Percentiles rank a stretch among this genome's conserved stretches.
These are phyloP conservation scores for Platynereis dumerilii DNA, from an alignment of 2,888 invertebrate species.

Conservation along the genomic window DNA sequence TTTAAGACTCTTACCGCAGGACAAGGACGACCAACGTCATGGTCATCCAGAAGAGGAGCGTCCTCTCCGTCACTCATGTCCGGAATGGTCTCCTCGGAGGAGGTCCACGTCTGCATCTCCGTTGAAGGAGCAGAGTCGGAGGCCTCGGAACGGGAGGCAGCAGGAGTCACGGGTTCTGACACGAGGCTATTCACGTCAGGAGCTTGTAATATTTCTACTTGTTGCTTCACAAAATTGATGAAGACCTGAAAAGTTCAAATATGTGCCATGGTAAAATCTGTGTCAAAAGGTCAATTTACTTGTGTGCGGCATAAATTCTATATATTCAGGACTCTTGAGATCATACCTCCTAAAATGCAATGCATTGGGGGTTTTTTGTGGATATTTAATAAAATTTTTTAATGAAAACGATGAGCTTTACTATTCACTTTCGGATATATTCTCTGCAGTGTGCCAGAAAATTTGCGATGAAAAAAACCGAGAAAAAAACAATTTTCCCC, in stretches of 20 bases:
- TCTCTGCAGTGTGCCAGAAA: too few relatives aligned
- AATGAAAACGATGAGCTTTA: too few relatives aligned
- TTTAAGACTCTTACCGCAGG: too few relatives aligned
- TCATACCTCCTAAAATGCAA: too few relatives aligned
- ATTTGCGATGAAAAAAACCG: too few relatives aligned
- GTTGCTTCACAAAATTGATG: constrained; percentile 61
- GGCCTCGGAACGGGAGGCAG: not conserved
- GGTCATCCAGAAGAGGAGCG: constrained; percentile 1
- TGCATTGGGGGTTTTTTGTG: too few relatives aligned
- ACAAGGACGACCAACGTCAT: too few relatives aligned
- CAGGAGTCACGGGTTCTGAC: not conserved
- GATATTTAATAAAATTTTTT: too few relatives aligned
- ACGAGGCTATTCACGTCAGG: constrained; percentile 4
- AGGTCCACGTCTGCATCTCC: not conserved
- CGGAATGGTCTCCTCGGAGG: not conserved
- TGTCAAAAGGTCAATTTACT: not conserved
- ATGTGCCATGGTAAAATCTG: not conserved
- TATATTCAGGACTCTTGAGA: too few relatives aligned
- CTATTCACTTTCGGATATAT: too few relatives aligned
- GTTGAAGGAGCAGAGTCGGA: not conserved
- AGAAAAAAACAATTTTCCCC: too few relatives aligned
- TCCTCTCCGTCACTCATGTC: not conserved
- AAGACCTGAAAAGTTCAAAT: constrained; percentile 48
- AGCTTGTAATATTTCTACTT: constrained; percentile 54
- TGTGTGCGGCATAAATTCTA: not conserved